These are phyloP conservation scores for Rhagoletis pomonella DNA, from an alignment of 1,140 invertebrate genomes.

Conservation along the genomic window DNA sequence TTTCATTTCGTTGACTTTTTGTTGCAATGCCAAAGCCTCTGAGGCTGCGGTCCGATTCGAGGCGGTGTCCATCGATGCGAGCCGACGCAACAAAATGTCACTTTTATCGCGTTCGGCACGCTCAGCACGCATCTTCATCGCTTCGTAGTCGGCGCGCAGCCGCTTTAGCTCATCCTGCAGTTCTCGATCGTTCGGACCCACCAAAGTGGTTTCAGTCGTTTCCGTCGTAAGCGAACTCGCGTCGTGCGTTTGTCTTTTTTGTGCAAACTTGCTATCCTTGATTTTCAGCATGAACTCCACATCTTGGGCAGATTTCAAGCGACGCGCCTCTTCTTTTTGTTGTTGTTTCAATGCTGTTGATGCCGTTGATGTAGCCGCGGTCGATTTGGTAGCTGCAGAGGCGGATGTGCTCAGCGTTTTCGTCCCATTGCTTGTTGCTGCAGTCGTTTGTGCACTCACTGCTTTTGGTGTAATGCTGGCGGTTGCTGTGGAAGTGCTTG, in stretches of 20 bases:
- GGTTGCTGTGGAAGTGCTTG: conserved; percentile 9
- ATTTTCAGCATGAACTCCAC: conserved; percentile 75
- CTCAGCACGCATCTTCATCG: conserved; percentile 79
- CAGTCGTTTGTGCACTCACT: conserved; percentile 42
- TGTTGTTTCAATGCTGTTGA: conserved; percentile 58
- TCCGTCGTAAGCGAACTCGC: conserved; percentile 74
- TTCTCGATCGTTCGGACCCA: conserved; percentile 74
- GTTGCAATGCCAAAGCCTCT: conserved; percentile 83
- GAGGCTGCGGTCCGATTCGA: conserved; percentile 82
- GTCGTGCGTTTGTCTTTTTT: conserved; percentile 69
- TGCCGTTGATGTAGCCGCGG: conserved; percentile 34
- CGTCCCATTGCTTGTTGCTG: conserved; percentile 50
- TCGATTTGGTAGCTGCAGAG: conserved; percentile 58
- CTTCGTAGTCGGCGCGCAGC: conserved; percentile 79
- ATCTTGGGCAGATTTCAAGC: conserved; percentile 67
- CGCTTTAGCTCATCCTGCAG: conserved; percentile 81
- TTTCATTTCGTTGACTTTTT: conserved; percentile 89
- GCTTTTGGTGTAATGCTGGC: conserved; percentile 46
- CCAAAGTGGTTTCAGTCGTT: conserved; percentile 74
- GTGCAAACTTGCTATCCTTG: conserved; percentile 66
- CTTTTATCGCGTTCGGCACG: conserved; percentile 90
- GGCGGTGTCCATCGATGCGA: conserved; percentile 85
- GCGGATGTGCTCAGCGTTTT: conserved; percentile 55
- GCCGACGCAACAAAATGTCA: conserved; percentile 85
- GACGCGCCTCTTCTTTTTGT: conserved; percentile 62